These are phyloP conservation scores for Aporrectodea caliginosa DNA, from an alignment of 1,140 invertebrate genomes.

Conservation along the genomic window DNA sequence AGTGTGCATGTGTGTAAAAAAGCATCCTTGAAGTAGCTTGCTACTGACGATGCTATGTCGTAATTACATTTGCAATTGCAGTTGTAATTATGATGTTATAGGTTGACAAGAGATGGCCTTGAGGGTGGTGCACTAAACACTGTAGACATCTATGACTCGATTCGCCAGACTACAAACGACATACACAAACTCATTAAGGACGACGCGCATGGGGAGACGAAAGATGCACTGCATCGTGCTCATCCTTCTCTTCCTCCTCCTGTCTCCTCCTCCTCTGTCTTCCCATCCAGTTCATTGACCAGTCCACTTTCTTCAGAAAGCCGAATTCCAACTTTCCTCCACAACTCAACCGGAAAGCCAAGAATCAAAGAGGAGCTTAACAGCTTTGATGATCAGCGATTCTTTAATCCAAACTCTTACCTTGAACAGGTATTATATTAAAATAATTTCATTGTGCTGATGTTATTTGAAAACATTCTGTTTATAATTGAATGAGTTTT, in stretches of 20 bases:
- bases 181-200: slow-evolving; percentile 77
- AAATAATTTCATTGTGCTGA: no score
- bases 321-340: slow-evolving; percentile 12
- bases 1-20: no score
- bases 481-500: no score
- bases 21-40: no score
- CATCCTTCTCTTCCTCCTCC: no score
- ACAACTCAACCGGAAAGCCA: slow-evolving; percentile 4
- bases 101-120: neutral
- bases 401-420: neutral
- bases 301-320: neutral
- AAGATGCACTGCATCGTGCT: neutral
- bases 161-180: slow-evolving; percentile 84
- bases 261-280: no score
- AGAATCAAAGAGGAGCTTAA: neutral
- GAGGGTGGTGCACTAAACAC: slow-evolving; percentile 61
- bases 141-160: slow-evolving; percentile 76
- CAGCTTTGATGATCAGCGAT: neutral
- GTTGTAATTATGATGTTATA: no score
- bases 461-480: no score
- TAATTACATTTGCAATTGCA: no score
- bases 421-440: neutral
- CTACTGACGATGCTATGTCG: no score
- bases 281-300: neutral
- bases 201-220: slow-evolving; percentile 34